Conservation (phyloP, 1,140 invertebrate genomes). For the Nephotettix cincticeps region DNA sequence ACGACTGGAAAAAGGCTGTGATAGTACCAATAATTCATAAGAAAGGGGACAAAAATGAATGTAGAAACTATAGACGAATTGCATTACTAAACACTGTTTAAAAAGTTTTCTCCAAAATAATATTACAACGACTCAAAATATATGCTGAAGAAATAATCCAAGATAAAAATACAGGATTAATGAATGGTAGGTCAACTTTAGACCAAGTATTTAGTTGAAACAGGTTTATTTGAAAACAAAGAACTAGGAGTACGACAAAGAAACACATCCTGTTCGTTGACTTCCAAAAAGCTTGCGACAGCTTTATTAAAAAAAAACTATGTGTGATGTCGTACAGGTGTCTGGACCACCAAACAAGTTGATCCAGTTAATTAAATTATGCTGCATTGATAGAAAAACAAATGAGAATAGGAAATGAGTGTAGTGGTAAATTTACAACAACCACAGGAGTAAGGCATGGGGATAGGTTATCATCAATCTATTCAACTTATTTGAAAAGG, state of each 20-base stretch:
- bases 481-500: too few relatives aligned
- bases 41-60: slow-evolving; percentile 38
- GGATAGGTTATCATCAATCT: too few relatives aligned
- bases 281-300: too few relatives aligned
- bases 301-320: too few relatives aligned
- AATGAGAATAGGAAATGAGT: too few relatives aligned
- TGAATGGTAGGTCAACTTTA: slow-evolving; percentile 19
- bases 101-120: slow-evolving; percentile 33
- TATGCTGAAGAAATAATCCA: slow-evolving; percentile 21
- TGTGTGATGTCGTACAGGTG: too few relatives aligned
- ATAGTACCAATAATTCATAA: slow-evolving; percentile 37
- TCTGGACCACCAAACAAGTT: too few relatives aligned
- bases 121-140: slow-evolving; percentile 22
- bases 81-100: slow-evolving; percentile 30
- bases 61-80: slow-evolving; percentile 40
- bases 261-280: too few relatives aligned
- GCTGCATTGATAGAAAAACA: too few relatives aligned
- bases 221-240: slow-evolving; percentile 16
- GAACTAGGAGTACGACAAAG: slow-evolving; percentile 27
- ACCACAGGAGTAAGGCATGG: too few relatives aligned
- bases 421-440: too few relatives aligned
- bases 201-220: slow-evolving; percentile 25
- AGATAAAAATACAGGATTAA: slow-evolving; percentile 30
- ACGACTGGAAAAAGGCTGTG: background rate
- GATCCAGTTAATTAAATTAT: too few relatives aligned